These are phyloP conservation scores for Saguinus oedipus DNA, from an alignment of 2,797 vertebrate genomes.

Conservation along the genomic window DNA sequence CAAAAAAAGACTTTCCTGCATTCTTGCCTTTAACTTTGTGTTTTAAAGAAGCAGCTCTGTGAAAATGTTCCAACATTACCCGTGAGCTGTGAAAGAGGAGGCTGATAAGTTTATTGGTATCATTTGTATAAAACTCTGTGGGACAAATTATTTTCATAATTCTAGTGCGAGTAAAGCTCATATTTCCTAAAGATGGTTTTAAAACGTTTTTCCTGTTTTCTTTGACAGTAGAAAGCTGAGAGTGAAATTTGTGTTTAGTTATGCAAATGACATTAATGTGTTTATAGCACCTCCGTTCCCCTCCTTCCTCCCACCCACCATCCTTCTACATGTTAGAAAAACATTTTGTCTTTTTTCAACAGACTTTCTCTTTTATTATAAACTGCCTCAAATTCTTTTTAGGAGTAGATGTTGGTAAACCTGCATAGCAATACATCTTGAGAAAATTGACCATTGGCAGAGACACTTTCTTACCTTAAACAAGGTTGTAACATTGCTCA, in stretches of 20 bases:
- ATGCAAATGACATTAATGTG: neutral
- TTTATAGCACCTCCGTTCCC: neutral
- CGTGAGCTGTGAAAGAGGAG: neutral
- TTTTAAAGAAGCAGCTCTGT: neutral
- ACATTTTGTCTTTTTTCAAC: neutral
- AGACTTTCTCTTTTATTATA: neutral
- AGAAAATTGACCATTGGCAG: neutral
- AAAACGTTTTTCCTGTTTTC: neutral
- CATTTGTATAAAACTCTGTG: neutral
- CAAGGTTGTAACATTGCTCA: neutral
- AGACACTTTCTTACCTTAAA: neutral
- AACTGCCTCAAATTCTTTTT: neutral
- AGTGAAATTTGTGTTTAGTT: neutral
- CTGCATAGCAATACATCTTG: neutral
- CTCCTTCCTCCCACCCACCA: neutral
- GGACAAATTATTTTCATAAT: neutral
- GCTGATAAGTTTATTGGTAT: neutral
- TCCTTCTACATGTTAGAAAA: neutral
- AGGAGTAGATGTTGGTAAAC: neutral
- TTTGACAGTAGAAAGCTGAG: neutral
- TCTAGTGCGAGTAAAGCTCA: neutral
- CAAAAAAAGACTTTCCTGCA: too few relatives aligned
- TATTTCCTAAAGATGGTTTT: neutral
- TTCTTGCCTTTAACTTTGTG: neutral
- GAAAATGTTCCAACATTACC: neutral